phyloP scores from a whole-genome alignment of 2,888 invertebrate species.

The Hecatera dysodea region DNA sequence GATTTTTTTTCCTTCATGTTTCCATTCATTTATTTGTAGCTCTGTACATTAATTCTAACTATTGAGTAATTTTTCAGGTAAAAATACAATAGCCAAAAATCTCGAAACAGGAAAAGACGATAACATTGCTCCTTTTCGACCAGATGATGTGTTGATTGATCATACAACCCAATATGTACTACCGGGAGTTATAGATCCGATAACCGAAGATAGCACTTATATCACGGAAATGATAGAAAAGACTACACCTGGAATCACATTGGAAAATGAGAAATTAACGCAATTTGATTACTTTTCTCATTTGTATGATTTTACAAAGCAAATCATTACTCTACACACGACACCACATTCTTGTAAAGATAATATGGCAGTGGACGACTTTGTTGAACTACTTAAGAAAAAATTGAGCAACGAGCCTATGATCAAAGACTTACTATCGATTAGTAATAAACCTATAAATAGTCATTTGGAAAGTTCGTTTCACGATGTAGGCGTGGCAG shows the following conservation, averaged over 20 bases:
- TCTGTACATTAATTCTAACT: background rate
- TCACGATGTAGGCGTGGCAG: conserved; percentile 80
- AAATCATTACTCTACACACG: conserved; percentile 64
- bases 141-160: conserved; percentile 14
- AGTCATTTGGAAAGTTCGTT: conserved; percentile 70
- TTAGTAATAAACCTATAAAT: conserved; percentile 67
- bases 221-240: conserved; percentile 7
- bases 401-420: conserved; percentile 81
- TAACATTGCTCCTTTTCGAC: background rate
- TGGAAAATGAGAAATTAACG: conserved; percentile 32
- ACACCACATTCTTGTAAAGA: conserved; percentile 77
- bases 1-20: no score
- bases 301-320: conserved; percentile 73
- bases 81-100: conserved; percentile 2
- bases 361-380: conserved; percentile 79
- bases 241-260: conserved; percentile 4
- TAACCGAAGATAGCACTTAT: conserved; percentile 11
- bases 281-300: conserved; percentile 81
- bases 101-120: conserved; percentile 7
- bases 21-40: background rate
- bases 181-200: background rate
- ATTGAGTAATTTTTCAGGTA: conserved; percentile 28
- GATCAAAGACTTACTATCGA: conserved; percentile 79
- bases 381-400: conserved; percentile 82
- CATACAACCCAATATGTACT: conserved; percentile 15